Evolutionary conservation across 2,113 vertebrate species (phyloP).

Genomic region (Mellivora capensis): DNA sequence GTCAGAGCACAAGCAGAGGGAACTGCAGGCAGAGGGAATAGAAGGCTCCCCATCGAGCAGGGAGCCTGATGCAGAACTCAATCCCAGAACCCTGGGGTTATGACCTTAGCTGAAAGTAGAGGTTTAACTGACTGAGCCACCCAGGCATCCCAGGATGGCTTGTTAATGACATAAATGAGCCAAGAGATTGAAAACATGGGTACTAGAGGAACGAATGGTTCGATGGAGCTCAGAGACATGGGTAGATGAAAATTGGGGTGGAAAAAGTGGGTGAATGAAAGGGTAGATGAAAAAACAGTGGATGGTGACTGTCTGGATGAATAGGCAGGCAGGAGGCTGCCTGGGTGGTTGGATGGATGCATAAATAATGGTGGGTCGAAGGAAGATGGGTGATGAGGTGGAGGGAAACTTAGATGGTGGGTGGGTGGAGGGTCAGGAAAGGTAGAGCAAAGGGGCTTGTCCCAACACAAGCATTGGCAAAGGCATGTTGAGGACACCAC

Average conservation of each 20-base stretch:
- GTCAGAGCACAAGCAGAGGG: too few species aligned
- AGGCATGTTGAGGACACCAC: rapidly evolving
- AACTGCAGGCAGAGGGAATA: too few species aligned
- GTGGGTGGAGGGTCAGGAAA: neutral
- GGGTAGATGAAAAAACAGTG: neutral
- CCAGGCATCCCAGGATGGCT: neutral
- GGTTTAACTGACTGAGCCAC: too few species aligned
- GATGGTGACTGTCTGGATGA: neutral
- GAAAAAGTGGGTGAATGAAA: neutral
- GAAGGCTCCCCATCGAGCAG: too few species aligned
- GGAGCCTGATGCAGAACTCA: too few species aligned
- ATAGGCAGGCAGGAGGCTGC: neutral
- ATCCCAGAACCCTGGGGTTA: too few species aligned
- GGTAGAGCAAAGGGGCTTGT: neutral
- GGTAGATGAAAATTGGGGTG: too few species aligned
- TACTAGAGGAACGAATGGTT: neutral
- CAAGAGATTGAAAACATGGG: neutral
- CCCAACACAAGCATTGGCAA: neutral
- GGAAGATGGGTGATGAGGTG: neutral
- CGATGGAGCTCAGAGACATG: neutral
- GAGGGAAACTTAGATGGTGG: neutral
- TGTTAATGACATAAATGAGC: neutral
- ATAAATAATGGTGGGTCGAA: neutral
- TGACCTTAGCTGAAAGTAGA: too few species aligned
- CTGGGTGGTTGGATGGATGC: neutral